Conservation (phyloP, 2,797 vertebrate species). For the Mustela erminea region DNA sequence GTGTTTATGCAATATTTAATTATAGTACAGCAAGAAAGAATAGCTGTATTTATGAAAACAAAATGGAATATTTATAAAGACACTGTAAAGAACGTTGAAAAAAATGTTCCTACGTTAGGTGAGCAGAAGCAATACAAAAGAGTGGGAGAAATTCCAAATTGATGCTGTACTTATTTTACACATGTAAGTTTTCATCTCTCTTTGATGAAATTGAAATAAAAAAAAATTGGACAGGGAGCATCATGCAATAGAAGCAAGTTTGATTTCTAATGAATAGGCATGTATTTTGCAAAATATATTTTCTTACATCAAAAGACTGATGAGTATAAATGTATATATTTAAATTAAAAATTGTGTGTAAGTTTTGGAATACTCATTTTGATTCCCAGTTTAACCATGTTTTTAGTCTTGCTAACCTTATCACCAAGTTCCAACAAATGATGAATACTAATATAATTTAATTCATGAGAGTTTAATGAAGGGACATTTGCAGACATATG, state of each 20-base stretch:
- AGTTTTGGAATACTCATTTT: not conserved
- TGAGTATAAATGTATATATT: not conserved
- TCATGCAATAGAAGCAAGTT: not conserved
- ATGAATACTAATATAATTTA: not conserved
- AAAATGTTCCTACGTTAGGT: not conserved
- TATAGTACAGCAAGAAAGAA: not conserved
- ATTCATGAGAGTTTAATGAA: not conserved
- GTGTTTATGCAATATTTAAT: conserved; percentile 59
- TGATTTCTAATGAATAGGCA: not conserved
- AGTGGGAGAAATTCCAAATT: not conserved
- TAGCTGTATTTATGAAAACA: conserved; percentile 24
- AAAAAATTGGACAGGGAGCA: conserved; percentile 6
- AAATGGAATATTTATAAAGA: conserved; percentile 42
- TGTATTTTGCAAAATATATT: not conserved
- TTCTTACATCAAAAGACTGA: not conserved
- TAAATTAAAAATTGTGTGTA: not conserved
- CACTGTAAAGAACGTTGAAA: not conserved
- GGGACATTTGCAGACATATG: not conserved
- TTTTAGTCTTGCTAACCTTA: not conserved
- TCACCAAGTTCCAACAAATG: not conserved
- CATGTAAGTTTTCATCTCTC: not conserved
- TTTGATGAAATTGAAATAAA: conserved; percentile 41
- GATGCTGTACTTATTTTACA: not conserved
- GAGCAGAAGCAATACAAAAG: not conserved
- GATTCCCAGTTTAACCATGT: not conserved